Conservation (phyloP, 2,888 invertebrate genomes). For the Congeria kusceri region DNA sequence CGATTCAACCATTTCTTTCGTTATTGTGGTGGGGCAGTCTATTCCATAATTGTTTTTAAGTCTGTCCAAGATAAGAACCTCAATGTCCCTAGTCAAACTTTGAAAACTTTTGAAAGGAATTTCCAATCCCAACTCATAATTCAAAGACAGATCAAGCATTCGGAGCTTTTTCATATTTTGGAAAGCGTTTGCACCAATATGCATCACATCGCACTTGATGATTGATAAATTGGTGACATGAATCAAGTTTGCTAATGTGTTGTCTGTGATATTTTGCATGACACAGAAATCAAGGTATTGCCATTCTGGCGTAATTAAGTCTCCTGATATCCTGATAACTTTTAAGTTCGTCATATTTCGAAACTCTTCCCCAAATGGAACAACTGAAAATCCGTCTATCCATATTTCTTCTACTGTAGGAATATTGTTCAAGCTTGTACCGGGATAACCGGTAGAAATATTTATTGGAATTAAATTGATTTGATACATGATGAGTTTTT, state of each 20-base stretch:
- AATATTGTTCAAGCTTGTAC: too few relatives aligned
- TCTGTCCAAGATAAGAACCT: slow-evolving; percentile 2
- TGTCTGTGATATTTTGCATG: background rate
- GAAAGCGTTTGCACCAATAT: slow-evolving; percentile 26
- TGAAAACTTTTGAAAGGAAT: background rate
- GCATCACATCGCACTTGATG: slow-evolving; percentile 9
- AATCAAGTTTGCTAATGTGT: slow-evolving; percentile 9
- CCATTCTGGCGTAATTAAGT: slow-evolving; percentile 5
- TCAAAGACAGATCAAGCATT: slow-evolving; percentile 35
- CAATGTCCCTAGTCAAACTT: slow-evolving; percentile 6
- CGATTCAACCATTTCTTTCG: slow-evolving; percentile 14
- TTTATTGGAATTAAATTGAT: too few relatives aligned
- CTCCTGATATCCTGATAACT: slow-evolving; percentile 21
- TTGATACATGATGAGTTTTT: too few relatives aligned
- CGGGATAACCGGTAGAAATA: too few relatives aligned
- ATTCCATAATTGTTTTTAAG: background rate
- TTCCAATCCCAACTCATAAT: slow-evolving; percentile 7
- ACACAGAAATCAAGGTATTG: slow-evolving; percentile 12
- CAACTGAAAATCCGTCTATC: slow-evolving; percentile 36
- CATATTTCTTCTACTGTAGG: too few relatives aligned
- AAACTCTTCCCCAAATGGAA: slow-evolving; percentile 30
- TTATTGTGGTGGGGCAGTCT: background rate
- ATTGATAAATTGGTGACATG: too few relatives aligned
- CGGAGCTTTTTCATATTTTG: background rate
- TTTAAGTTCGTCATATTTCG: slow-evolving; percentile 20